Evolutionary conservation across 2,797 vertebrate genomes (phyloP).

Genomic region (Sarcoramphus papa): DNA sequence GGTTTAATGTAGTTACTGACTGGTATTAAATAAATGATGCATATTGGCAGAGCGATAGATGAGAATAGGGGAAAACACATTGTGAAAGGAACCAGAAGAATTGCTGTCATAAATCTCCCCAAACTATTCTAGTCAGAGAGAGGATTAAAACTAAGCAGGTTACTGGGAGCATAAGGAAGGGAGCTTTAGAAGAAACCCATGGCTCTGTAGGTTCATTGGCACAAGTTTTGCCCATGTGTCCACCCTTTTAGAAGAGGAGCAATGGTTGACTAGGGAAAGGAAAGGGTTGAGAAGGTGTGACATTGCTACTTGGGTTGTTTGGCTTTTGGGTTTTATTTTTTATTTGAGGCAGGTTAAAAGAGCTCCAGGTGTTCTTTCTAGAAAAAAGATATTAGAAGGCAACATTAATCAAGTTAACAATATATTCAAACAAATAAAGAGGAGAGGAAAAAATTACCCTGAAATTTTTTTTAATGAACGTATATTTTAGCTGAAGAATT

Average conservation of each 20-base stretch:
- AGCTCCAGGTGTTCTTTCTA: constrained; percentile 66
- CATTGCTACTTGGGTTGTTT: constrained; percentile 10
- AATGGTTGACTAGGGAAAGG: not conserved
- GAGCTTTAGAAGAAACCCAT: not conserved
- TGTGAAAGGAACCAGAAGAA: constrained; percentile 39
- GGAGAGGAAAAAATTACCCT: not conserved
- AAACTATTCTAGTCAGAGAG: constrained; percentile 32
- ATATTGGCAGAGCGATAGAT: constrained; percentile 35
- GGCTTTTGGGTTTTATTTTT: constrained; percentile 19
- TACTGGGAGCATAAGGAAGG: not conserved
- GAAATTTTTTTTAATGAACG: constrained; percentile 57
- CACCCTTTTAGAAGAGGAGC: not conserved
- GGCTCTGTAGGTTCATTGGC: not conserved
- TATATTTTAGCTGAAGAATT: constrained; percentile 48
- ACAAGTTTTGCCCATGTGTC: not conserved
- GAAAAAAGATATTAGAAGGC: constrained; percentile 66
- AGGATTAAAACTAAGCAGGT: not conserved
- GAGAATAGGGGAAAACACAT: constrained; percentile 32
- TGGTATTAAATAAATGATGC: constrained; percentile 55
- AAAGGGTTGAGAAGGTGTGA: not conserved
- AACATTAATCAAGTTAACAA: constrained; percentile 70
- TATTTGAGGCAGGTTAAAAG: constrained; percentile 51
- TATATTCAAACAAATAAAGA: constrained; percentile 64
- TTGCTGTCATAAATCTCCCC: constrained; percentile 51
- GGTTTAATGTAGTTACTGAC: constrained; percentile 29